A percentile compares a stretch with the other conserved stretches of the same genome.
Evolutionary conservation across 1,140 invertebrate species (phyloP).

Genomic region (Drosophila fuyamai): DNA sequence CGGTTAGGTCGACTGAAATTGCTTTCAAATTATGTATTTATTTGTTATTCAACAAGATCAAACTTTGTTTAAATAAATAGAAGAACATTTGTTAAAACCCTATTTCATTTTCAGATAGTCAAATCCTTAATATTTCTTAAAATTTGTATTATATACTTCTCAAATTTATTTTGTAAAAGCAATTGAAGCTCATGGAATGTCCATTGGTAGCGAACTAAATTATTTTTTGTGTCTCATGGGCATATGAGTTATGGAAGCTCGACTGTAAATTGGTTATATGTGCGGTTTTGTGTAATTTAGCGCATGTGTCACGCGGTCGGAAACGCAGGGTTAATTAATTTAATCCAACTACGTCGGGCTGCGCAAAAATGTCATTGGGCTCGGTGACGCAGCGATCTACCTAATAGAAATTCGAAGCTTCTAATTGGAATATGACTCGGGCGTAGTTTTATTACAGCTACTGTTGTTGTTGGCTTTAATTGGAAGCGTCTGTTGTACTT

Average conservation of each 20-base stretch:
- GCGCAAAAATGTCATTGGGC: slow-evolving; percentile 74
- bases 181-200: too few species aligned
- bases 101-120: too few species aligned
- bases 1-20: neutral
- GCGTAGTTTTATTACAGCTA: slow-evolving; percentile 23
- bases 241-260: neutral
- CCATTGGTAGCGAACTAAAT: neutral
- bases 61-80: neutral
- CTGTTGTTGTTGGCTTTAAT: slow-evolving; percentile 56
- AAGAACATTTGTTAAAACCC: too few species aligned
- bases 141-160: too few species aligned
- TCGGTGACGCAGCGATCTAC: slow-evolving; percentile 70
- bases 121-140: too few species aligned
- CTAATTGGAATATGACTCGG: slow-evolving; percentile 71
- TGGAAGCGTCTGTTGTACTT: slow-evolving; percentile 37
- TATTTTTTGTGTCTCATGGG: neutral
- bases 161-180: too few species aligned
- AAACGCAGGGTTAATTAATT: slow-evolving; percentile 74
- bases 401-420: slow-evolving; percentile 81
- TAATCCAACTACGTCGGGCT: slow-evolving; percentile 73
- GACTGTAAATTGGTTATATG: slow-evolving; percentile 29
- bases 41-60: neutral
- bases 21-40: too few species aligned
- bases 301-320: slow-evolving; percentile 70
- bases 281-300: slow-evolving; percentile 38